Percentiles rank a stretch among this genome's conserved stretches.
Conservation (phyloP, 2,113 vertebrate genomes). For the Polypterus senegalus region DNA sequence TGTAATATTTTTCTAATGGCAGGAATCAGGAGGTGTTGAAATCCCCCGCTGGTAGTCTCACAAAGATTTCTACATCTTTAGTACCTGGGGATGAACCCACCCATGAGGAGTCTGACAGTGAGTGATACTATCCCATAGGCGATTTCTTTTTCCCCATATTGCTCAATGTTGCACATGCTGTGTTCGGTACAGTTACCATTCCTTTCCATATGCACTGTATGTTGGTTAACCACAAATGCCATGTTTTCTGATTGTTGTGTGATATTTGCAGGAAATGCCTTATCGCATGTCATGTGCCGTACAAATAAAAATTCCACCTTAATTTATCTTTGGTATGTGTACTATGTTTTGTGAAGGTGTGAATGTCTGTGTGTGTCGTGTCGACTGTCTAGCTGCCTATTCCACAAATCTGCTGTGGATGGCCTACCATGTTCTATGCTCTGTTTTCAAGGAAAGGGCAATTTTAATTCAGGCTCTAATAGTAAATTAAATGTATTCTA, state of each 20-base stretch:
- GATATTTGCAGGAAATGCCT: slow-evolving; percentile 73
- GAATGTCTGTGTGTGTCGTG: slow-evolving; percentile 31
- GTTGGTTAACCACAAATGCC: slow-evolving; percentile 56
- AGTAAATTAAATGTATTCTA: too few relatives aligned
- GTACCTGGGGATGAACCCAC: slow-evolving; percentile 64
- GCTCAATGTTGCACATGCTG: slow-evolving; percentile 54
- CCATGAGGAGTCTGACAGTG: slow-evolving; percentile 73
- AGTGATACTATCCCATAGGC: slow-evolving; percentile 38
- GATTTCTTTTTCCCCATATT: slow-evolving; percentile 44
- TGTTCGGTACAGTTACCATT: slow-evolving; percentile 59
- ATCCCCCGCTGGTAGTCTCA: slow-evolving; percentile 24
- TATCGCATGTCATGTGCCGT: slow-evolving; percentile 75
- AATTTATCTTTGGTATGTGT: slow-evolving; percentile 73
- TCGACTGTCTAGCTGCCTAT: slow-evolving; percentile 37
- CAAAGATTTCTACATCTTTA: slow-evolving; percentile 42
- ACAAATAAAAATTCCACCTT: slow-evolving; percentile 73
- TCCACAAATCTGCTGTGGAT: slow-evolving; percentile 17
- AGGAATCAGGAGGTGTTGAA: slow-evolving; percentile 18
- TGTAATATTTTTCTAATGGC: slow-evolving; percentile 19
- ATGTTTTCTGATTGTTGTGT: slow-evolving; percentile 70
- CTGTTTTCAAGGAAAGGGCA: too few relatives aligned
- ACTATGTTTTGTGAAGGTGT: slow-evolving; percentile 60
- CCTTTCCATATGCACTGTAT: slow-evolving; percentile 53
- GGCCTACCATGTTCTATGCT: too few relatives aligned
- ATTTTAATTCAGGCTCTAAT: too few relatives aligned